A percentile compares a stretch with the other conserved stretches of the same genome.
phyloP scores from a whole-genome alignment of 2,797 vertebrate species.

The Chanos chanos region DNA sequence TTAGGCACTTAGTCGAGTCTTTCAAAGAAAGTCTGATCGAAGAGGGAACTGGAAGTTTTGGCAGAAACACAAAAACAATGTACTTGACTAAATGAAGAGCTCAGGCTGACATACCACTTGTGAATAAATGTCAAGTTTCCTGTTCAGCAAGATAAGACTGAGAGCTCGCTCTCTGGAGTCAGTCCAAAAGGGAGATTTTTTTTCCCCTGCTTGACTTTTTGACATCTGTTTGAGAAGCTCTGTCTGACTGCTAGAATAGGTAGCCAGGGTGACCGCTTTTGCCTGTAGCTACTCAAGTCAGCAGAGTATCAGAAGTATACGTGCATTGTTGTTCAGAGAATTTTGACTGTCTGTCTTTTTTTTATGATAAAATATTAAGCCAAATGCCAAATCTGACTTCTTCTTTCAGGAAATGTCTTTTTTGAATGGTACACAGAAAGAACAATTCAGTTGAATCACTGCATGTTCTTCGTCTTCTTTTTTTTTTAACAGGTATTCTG shows the following conservation, averaged over 20 bases:
- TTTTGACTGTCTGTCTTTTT: no score
- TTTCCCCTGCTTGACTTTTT: neutral
- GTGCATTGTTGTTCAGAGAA: no score
- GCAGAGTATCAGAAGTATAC: no score
- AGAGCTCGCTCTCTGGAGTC: neutral
- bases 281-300: no score
- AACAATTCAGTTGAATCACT: neutral
- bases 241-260: neutral
- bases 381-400: no score
- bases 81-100: neutral
- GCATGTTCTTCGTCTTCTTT: neutral
- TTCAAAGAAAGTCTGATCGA: no score
- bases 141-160: neutral
- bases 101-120: neutral
- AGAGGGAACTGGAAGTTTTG: neutral
- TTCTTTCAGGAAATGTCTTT: no score
- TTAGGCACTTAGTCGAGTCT: no score
- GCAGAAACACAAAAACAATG: neutral
- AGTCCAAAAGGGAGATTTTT: slow-evolving; percentile 1
- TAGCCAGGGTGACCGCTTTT: neutral
- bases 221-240: slow-evolving; percentile 7
- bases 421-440: neutral
- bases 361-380: no score
- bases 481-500: slow-evolving; percentile 75
- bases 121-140: neutral